phyloP scores from a whole-genome alignment of 2,113 vertebrate species.

The Mustela nigripes region DNA sequence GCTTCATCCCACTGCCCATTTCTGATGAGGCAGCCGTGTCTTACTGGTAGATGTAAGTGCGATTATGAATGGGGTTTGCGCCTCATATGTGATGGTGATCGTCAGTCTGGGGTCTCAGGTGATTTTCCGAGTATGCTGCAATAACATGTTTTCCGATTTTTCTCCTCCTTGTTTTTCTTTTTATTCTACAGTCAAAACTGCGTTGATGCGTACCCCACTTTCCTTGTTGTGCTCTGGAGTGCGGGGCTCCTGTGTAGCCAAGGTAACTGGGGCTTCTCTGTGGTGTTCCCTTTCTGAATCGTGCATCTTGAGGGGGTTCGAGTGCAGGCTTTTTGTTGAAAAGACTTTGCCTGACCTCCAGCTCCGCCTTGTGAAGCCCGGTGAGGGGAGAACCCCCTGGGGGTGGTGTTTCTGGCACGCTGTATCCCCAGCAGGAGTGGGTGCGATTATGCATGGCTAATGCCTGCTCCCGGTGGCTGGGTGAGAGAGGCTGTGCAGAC shows the following conservation, averaged over 20 bases:
- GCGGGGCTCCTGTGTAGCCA: constrained; percentile 96
- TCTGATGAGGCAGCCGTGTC: not conserved
- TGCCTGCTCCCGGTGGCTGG: constrained; percentile 55
- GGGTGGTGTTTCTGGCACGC: not conserved
- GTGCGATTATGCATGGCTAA: constrained; percentile 21
- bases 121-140: not conserved
- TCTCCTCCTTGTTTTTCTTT: constrained; percentile 48
- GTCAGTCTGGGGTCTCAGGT: not conserved
- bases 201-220: constrained; percentile 94
- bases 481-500: not conserved
- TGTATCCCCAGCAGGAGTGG: not conserved
- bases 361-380: not conserved
- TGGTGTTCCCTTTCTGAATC: not conserved
- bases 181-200: constrained; percentile 94
- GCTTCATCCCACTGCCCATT: not conserved
- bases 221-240: constrained; percentile 95
- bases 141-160: not conserved
- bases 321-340: not conserved
- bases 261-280: constrained; percentile 88
- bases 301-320: not conserved
- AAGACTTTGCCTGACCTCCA: constrained; percentile 43
- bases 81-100: accelerated
- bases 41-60: not conserved
- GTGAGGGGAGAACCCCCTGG: constrained; percentile 30
- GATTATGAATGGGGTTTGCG: not conserved